Percentiles rank a stretch among this genome's conserved stretches.
Conservation (phyloP, 2,113 vertebrate genomes). For the Toxostoma redivivum region DNA sequence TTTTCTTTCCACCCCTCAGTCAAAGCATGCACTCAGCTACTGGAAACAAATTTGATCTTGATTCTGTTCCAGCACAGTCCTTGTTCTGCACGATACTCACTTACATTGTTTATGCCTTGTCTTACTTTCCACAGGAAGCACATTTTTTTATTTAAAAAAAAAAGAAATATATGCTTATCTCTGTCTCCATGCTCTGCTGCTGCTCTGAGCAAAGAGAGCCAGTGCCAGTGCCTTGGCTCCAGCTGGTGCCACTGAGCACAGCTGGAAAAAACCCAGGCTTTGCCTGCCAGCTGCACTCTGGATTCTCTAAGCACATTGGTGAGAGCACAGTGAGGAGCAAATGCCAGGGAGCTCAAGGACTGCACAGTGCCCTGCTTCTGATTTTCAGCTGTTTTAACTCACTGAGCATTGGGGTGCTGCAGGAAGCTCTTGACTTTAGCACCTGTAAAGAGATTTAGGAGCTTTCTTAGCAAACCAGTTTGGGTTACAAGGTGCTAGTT, state of each 20-base stretch:
- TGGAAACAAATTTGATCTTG: conserved; percentile 47
- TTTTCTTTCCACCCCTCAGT: background rate
- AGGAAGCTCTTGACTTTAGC: background rate
- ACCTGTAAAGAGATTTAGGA: background rate
- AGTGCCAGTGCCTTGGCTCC: background rate
- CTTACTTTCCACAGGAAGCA: conserved; percentile 60
- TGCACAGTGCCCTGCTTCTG: background rate
- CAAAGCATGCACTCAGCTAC: background rate
- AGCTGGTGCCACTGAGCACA: background rate
- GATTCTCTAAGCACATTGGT: background rate
- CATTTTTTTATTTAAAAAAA: background rate
- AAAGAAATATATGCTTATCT: conserved; percentile 11
- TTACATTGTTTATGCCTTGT: conserved; percentile 42
- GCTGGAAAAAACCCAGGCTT: background rate
- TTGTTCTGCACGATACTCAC: conserved; percentile 5
- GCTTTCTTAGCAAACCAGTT: background rate
- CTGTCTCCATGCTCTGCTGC: background rate
- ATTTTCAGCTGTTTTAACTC: background rate
- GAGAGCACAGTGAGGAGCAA: background rate
- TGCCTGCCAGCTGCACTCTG: background rate
- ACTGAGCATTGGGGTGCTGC: background rate
- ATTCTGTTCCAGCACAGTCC: background rate
- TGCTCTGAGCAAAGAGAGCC: background rate
- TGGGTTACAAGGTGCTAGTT: background rate
- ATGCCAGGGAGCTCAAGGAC: background rate